A percentile compares a stretch with the other conserved stretches of the same genome.
phyloP scores from a whole-genome alignment of 2,888 invertebrate genomes.

The Trisateles emortualis region DNA sequence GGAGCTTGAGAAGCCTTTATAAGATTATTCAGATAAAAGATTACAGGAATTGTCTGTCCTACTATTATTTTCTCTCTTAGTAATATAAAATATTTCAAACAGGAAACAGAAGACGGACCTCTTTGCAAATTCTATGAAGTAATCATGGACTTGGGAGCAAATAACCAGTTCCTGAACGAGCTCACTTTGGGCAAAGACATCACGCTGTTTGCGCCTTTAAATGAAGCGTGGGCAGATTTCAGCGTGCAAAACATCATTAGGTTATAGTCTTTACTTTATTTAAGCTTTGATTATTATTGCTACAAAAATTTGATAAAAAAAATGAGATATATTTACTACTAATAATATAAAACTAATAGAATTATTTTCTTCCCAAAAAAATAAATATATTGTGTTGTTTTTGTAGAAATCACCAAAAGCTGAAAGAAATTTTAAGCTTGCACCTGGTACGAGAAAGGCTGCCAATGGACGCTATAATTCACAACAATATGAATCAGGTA shows the following conservation, averaged over 20 bases:
- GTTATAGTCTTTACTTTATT: constrained; percentile 59
- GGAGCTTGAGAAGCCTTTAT: constrained; percentile 29
- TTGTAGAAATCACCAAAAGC: constrained; percentile 88
- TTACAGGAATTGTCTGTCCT: constrained; percentile 29
- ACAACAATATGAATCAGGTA: constrained; percentile 91
- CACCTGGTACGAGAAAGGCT: constrained; percentile 93
- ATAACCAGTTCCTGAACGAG: constrained; percentile 89
- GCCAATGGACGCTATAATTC: constrained; percentile 91
- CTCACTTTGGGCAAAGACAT: constrained; percentile 91
- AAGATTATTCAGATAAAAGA: constrained; percentile 33
- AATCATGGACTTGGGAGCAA: constrained; percentile 91
- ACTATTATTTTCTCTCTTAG: constrained; percentile 23
- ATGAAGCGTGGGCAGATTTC: constrained; percentile 93
- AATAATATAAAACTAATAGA: no score
- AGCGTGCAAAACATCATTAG: constrained; percentile 90
- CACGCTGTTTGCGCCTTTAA: constrained; percentile 96
- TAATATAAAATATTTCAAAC: constrained; percentile 37
- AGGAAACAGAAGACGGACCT: constrained; percentile 87
- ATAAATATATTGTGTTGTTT: constrained; percentile 4
- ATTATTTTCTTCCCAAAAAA: no score
- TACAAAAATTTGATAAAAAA: not conserved
- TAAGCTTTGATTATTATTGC: constrained; percentile 7
- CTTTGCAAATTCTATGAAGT: constrained; percentile 94
- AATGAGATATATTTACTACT: no score
- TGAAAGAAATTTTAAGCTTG: constrained; percentile 92